phyloP scores from a whole-genome alignment of 2,113 vertebrate genomes.

The Eurypyga helias region DNA sequence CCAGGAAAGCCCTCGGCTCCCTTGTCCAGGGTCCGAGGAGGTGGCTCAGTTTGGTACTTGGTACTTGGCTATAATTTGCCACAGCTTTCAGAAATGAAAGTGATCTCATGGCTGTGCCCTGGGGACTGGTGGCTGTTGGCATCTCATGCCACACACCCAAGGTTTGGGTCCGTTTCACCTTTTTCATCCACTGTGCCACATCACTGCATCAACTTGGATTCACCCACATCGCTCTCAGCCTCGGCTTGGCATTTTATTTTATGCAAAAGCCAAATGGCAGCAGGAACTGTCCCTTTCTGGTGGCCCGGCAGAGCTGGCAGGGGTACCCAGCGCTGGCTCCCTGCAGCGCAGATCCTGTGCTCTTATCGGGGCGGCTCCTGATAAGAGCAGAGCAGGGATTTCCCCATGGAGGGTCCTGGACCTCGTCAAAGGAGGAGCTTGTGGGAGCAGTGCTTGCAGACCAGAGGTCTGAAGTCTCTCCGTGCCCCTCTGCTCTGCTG shows the following conservation, averaged over 20 bases:
- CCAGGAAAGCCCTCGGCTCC: not conserved
- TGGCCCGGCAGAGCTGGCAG: not conserved
- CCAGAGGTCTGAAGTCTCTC: not conserved
- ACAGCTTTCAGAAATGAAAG: not conserved
- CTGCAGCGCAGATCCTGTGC: not conserved
- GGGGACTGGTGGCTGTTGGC: not conserved
- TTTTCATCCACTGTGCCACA: fast-evolving
- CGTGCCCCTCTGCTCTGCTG: fast-evolving
- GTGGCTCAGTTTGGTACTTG: fast-evolving
- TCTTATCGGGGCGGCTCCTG: not conserved
- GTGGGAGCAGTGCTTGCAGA: not conserved
- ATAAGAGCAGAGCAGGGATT: conserved; percentile 21
- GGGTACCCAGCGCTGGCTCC: not conserved
- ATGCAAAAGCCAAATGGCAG: not conserved
- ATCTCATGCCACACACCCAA: not conserved
- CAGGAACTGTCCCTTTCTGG: not conserved
- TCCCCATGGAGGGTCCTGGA: not conserved
- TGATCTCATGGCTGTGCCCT: fast-evolving
- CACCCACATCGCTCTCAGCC: not conserved
- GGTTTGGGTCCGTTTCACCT: not conserved
- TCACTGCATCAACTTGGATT: not conserved
- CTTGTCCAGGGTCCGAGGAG: not conserved
- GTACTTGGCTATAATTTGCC: not conserved
- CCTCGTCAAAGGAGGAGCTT: not conserved
- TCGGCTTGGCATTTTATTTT: not conserved